Conservation (phyloP, 2,113 vertebrate species). For the Turdus rufiventris region DNA sequence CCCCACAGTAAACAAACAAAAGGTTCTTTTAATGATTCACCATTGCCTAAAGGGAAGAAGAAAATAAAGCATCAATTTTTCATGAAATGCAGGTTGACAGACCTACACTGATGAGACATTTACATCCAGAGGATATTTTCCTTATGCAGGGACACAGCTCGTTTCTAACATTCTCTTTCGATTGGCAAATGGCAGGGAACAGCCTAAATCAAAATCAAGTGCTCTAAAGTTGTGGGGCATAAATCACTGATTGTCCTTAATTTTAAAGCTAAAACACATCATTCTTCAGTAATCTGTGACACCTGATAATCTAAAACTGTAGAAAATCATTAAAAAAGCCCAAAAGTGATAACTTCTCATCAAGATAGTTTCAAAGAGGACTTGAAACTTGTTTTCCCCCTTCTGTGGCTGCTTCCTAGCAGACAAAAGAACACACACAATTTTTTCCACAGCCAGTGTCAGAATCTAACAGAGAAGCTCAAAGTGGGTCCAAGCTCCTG, state of each 20-base stretch:
- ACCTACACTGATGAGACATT: background rate
- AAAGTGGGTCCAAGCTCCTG: background rate
- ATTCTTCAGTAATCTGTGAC: background rate
- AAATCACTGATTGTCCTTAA: background rate
- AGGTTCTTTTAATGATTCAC: background rate
- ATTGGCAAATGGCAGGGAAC: background rate
- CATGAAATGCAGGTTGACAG: background rate
- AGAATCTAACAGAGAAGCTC: background rate
- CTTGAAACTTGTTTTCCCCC: background rate
- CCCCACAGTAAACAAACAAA: background rate
- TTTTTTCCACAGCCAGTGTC: background rate
- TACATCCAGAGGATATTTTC: background rate
- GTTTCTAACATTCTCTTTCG: background rate
- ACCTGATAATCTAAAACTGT: background rate
- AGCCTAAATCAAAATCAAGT: background rate
- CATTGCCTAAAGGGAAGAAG: background rate
- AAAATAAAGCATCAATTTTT: background rate
- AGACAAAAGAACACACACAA: background rate
- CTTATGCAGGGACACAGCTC: background rate
- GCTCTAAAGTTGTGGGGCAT: background rate
- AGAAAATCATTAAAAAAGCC: background rate
- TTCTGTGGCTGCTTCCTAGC: background rate
- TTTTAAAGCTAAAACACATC: background rate
- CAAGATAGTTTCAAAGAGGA: background rate
- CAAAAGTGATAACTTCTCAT: rapidly evolving